These are phyloP conservation scores for Chiridota heheva DNA, from an alignment of 35 echinoderm and acorn worm species.

Conservation along the genomic window DNA sequence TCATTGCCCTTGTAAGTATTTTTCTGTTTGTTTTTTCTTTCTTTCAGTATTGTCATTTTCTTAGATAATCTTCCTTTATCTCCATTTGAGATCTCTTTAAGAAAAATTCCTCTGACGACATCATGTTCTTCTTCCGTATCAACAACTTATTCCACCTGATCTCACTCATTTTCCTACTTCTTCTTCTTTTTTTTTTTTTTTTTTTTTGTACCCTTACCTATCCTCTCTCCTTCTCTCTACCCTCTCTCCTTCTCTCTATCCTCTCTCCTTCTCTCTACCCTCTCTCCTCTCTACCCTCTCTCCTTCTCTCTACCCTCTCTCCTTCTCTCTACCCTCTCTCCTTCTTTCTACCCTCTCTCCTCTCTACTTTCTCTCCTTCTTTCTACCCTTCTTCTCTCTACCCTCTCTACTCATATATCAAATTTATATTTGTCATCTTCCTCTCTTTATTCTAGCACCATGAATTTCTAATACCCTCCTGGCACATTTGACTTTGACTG, in stretches of 20 bases:
- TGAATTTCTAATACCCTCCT: not conserved
- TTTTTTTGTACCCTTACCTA: not conserved
- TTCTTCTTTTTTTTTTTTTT: not conserved
- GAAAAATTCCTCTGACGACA: not conserved
- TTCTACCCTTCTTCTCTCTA: not conserved
- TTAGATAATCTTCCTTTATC: not conserved
- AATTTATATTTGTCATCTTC: not conserved
- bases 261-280: not conserved
- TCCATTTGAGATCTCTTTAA: not conserved
- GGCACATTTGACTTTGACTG: too few relatives aligned
- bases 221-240: not conserved
- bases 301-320: not conserved
- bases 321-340: not conserved
- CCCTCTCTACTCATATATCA: too few relatives aligned
- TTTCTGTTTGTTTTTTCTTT: not conserved
- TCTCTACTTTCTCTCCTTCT: not conserved
- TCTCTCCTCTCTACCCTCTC: not conserved
- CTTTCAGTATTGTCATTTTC: conserved; percentile 5
- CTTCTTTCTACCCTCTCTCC: not conserved
- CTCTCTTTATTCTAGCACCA: not conserved
- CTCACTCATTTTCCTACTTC: not conserved
- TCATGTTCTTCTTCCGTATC: not conserved
- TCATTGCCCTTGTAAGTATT: conserved; percentile 72
- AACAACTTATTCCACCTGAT: not conserved
- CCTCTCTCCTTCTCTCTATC: not conserved